Percentiles rank a stretch among this genome's conserved stretches.
Conservation (phyloP, 2,888 invertebrate species). For the Dynastes tityus region DNA sequence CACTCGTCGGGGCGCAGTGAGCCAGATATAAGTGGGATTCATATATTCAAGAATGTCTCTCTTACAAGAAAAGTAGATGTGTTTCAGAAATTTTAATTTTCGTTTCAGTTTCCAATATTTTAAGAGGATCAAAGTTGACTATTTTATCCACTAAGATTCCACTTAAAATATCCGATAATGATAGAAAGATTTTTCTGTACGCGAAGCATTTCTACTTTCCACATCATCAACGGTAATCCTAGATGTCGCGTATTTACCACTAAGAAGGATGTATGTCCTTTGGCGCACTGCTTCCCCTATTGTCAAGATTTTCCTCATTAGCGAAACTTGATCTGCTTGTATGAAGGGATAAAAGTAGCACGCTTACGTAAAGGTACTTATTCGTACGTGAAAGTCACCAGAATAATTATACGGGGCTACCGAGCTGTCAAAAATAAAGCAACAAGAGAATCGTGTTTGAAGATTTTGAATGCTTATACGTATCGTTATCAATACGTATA, state of each 20-base stretch:
- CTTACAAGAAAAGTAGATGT: too few relatives aligned
- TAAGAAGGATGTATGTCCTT: constrained; percentile 46
- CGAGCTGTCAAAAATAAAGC: too few relatives aligned
- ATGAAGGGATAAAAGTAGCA: constrained; percentile 21
- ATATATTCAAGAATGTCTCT: too few relatives aligned
- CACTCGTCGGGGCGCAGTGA: too few relatives aligned
- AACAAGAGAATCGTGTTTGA: too few relatives aligned
- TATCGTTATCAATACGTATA: too few relatives aligned
- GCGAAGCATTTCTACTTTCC: not conserved
- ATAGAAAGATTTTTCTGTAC: constrained; percentile 9
- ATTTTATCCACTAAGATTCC: not conserved
- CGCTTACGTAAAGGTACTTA: not conserved
- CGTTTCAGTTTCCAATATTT: too few relatives aligned
- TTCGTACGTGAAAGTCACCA: not conserved
- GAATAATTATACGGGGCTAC: not conserved
- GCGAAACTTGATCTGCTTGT: constrained; percentile 33
- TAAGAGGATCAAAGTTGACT: too few relatives aligned
- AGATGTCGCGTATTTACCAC: constrained; percentile 22
- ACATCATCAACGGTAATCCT: constrained; percentile 18
- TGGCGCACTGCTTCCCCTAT: constrained; percentile 17
- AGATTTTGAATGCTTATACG: too few relatives aligned
- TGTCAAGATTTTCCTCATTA: constrained; percentile 42
- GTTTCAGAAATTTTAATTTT: too few relatives aligned
- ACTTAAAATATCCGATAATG: constrained; percentile 16
- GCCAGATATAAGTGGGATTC: too few relatives aligned